These are phyloP conservation scores for Podabrus alpinus DNA, from an alignment of 2,888 invertebrate genomes.

Conservation along the genomic window DNA sequence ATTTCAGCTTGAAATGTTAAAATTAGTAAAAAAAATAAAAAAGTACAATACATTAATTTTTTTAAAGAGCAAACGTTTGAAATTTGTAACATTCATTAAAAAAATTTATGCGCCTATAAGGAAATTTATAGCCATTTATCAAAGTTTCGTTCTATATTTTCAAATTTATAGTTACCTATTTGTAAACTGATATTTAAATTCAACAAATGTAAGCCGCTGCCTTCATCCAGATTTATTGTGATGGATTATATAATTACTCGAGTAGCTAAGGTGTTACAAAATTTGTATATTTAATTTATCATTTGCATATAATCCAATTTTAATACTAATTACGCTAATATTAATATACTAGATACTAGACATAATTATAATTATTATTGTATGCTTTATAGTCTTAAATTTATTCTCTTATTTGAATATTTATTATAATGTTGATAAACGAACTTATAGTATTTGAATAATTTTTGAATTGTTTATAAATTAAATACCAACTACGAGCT, in stretches of 20 bases:
- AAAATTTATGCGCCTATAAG: background rate
- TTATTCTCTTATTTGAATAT: background rate
- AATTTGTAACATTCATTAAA: background rate
- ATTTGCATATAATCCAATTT: background rate
- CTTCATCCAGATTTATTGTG: background rate
- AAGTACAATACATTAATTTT: background rate
- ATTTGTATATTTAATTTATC: background rate
- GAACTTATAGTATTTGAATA: background rate
- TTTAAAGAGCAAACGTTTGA: background rate
- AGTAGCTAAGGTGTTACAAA: background rate
- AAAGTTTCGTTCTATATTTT: background rate
- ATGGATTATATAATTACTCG: background rate
- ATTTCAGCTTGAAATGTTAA: no score
- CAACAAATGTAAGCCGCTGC: background rate
- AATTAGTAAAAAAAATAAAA: no score
- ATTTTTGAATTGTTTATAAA: background rate
- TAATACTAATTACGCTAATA: background rate
- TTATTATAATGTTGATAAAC: background rate
- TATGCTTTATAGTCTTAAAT: background rate
- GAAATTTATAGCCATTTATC: background rate
- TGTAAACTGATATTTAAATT: background rate
- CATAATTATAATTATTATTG: background rate
- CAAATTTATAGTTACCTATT: background rate
- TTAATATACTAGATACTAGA: background rate
- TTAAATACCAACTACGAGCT: background rate